Base-by-base conservation (phyloP, 1,140 invertebrate genomes). In the Heliconius hewitsoni region DNA sequence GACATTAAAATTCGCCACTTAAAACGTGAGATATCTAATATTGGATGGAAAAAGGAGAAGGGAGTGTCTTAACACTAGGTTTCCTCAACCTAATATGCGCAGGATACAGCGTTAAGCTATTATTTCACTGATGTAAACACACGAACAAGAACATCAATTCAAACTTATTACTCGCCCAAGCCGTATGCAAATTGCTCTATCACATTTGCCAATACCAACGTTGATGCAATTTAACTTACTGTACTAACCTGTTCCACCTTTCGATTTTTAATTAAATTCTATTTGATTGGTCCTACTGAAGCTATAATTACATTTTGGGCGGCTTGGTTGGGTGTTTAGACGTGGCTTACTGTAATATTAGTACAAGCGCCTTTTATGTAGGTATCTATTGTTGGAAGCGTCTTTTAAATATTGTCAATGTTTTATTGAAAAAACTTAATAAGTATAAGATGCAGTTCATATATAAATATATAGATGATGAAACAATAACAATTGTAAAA, bases 201-300 rank as follows among this genome's bases (percentile, higher is more conserved):
- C 46, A 55, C 66, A 72, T 71, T 71, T 55, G 27, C 39, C 76
- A 77, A 55, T 72, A 42, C 39, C 19, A 16, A 77, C 46, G 71
- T 77, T 55, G 50, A 77, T 77, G 74, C 74, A 77, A 82, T 80
- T 82, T 76, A 77, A 79, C 74, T 80, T 82, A 82, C 80, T 30
- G 66, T 73, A 23, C 71, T 42, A 77, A 76, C 52, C 30, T 27
- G 37, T 76, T 60, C 39, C 70, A 80, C 71, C 50, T 76, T 78
- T 77, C 50, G 50, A 73, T 42, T 80, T 82, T 78, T 74, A 80
- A 82, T 77, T 82, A 52, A 80, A 72, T 73, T 79, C 78, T 66
- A 82, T 82, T 79, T 57, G 55, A 57, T 57, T 23, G 19, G 8
- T 23, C 9, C n/a, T 23, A 57, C 60, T 11, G 23, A 27, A 66